Evolutionary conservation across 2,113 vertebrate species (phyloP), one percentile per base, ranked within the genome.

Genomic region (Heterotilapia buettikoferi): DNA sequence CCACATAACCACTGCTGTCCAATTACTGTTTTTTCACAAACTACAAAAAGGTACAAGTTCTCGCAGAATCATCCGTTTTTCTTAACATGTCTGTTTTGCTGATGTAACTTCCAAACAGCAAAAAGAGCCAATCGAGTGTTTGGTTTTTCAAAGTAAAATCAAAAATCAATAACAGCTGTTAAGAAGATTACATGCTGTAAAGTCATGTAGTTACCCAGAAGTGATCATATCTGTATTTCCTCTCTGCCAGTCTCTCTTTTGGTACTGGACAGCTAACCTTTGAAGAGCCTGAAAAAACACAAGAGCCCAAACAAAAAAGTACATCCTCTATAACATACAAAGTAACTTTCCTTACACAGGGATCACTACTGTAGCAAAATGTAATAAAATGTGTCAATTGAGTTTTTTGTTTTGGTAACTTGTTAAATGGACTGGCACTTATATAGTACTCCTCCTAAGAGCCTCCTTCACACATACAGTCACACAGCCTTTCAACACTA

Each of bases 221-320:
- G 81, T 54, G 54, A 86, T 9, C 0, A 87, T 82, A 31, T 98
- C 97, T 1, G 92, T 45, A 1, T 97, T 97, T 31, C 96, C 96
- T 82, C 97, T 95, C 52, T 97, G 96, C 94, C 97, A 98, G 82
- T 98, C 98, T 92, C 95, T 96, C 96, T 97, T 98, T 94, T 97
- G 93, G 2, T 97, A 97, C 84, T 97, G 98, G 84, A 96, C 92
- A 0, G 97, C 97, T 93, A 98, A 95, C 73, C 97, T 97, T 94
- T 98, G 97, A 61, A 98, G 95, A 0, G 98, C 97, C 98, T 98
- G 33, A 47, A 90, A 87, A 36, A 86, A 86, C 31, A 36, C 31
- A 56, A 3, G 59, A 73, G 16, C 14, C 1, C 36, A 21, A 61
- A 21, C 19, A 52, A 59, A 79, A 76, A 38, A 38, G 61, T 38